Percentiles rank a stretch among this genome's conserved stretches.
Conservation (phyloP, 1,140 invertebrate species). For the Cyclina sinensis region DNA sequence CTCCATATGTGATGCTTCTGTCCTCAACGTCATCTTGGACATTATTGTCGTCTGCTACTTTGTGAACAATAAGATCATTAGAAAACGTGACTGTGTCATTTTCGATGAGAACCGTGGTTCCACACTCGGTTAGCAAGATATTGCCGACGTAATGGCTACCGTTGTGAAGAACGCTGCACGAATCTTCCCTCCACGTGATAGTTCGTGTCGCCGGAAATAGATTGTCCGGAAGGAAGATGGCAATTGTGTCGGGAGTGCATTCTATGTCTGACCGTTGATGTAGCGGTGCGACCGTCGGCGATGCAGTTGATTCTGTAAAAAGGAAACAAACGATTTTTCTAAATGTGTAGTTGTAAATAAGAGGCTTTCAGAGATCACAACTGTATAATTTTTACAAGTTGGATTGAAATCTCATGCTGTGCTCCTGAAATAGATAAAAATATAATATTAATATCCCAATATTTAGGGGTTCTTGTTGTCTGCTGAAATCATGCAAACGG, state of each 20-base stretch:
- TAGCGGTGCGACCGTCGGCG: slow-evolving; percentile 19
- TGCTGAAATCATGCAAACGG: not conserved
- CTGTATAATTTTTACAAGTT: too few relatives aligned
- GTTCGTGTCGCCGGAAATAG: slow-evolving; percentile 39
- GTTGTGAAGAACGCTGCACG: slow-evolving; percentile 43
- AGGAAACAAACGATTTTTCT: not conserved
- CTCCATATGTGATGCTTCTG: slow-evolving; percentile 37
- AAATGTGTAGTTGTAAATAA: too few relatives aligned
- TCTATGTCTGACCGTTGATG: slow-evolving; percentile 52
- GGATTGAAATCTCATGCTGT: too few relatives aligned
- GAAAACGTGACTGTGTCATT: slow-evolving; percentile 61
- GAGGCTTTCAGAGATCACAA: too few relatives aligned
- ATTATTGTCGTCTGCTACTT: slow-evolving; percentile 8
- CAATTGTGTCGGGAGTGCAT: slow-evolving; percentile 38
- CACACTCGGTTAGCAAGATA: slow-evolving; percentile 57
- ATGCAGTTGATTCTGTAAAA: not conserved
- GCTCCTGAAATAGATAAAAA: too few relatives aligned
- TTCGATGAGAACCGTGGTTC: slow-evolving; percentile 55
- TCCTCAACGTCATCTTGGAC: not conserved
- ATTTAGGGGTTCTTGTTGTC: not conserved
- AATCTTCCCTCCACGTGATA: slow-evolving; percentile 56
- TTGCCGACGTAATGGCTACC: slow-evolving; percentile 60
- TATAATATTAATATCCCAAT: too few relatives aligned
- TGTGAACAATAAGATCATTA: slow-evolving; percentile 74
- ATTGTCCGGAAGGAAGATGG: slow-evolving; percentile 34